Conservation (phyloP, 1,140 invertebrate species). For the Pseudomyrmex dendroicus region DNA sequence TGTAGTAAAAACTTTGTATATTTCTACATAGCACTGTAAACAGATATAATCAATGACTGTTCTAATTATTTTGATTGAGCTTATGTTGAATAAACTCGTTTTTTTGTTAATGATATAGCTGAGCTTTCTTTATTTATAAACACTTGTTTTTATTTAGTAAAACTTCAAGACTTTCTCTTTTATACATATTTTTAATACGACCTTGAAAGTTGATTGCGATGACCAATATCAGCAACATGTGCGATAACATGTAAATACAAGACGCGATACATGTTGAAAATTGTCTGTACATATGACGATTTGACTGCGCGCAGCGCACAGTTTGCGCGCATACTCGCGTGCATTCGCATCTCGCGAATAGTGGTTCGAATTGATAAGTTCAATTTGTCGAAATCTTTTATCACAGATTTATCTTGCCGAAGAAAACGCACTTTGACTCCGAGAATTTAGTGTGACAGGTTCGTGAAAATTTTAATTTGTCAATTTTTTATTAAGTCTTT, state of each 20-base stretch:
- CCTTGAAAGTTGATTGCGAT: too few relatives aligned
- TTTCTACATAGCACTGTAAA: conserved; percentile 32
- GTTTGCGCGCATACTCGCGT: background rate
- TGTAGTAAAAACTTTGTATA: conserved; percentile 24
- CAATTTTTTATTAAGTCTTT: background rate
- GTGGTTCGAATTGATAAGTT: background rate
- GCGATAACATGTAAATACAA: background rate
- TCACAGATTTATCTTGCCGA: background rate
- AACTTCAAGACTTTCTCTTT: too few relatives aligned
- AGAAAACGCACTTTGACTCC: background rate
- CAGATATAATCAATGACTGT: background rate
- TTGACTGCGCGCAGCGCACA: background rate
- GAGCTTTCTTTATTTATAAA: background rate
- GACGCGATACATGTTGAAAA: too few relatives aligned
- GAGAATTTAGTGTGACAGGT: conserved; percentile 12
- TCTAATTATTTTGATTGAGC: background rate
- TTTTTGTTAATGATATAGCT: background rate
- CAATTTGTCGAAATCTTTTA: background rate
- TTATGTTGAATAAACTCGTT: conserved; percentile 23
- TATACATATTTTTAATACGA: too few relatives aligned
- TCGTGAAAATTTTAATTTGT: background rate
- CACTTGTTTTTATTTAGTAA: background rate
- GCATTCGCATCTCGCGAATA: background rate
- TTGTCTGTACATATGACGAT: too few relatives aligned
- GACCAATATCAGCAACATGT: too few relatives aligned